Evolutionary conservation across 2,797 vertebrate genomes (phyloP), one percentile per base, ranked within the genome.

Genomic region (Lagodon rhomboides): DNA sequence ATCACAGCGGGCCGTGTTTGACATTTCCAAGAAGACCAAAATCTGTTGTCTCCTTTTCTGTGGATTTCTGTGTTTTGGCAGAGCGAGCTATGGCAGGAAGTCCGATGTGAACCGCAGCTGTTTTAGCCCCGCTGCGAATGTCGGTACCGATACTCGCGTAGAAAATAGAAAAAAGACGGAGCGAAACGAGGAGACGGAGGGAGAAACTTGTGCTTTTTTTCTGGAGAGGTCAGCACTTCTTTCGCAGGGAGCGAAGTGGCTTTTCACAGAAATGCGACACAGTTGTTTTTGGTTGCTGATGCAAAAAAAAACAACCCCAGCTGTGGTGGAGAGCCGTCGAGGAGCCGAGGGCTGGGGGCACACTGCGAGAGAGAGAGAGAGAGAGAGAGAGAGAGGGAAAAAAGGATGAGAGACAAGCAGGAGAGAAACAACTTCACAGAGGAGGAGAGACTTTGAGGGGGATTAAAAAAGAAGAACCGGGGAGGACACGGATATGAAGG

Each of bases 291-390:
- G 38, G 72, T n/a, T 58, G 59, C 67, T 13, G 77, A 62, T 83
- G 85, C 72, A 27, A 27, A n/a, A n/a, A 77, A 85, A 89, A 91
- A 88, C 76, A 90, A 72, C 27, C 65, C 77, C 73, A 47, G 80
- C 89, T 85, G 90, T 82, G 88, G 65, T 17, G 44, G 64, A 74
- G 77, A 80, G 77, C 74, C 73, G 54, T 47, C 10, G 53, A 81
- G 22, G 56, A 87, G 80, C 62, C 69, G 73, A 74, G 60, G 74
- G 61, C 75, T 72, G 34, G 47, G 68, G 66, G 46, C 64, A 41
- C 4, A 27, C 71, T 71, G 79, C 75, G 12, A 73, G 54, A 50
- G 25, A 51, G 18, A 67, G 49, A 23, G 67, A 63, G 44, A 5
- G 7, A 38, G 23, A 10, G 16, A 2, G 12, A 3, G 7, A 72